These are phyloP conservation scores for Porites australiensis DNA, from an alignment of 64 coral and sea anemone genomes.

Conservation along the genomic window DNA sequence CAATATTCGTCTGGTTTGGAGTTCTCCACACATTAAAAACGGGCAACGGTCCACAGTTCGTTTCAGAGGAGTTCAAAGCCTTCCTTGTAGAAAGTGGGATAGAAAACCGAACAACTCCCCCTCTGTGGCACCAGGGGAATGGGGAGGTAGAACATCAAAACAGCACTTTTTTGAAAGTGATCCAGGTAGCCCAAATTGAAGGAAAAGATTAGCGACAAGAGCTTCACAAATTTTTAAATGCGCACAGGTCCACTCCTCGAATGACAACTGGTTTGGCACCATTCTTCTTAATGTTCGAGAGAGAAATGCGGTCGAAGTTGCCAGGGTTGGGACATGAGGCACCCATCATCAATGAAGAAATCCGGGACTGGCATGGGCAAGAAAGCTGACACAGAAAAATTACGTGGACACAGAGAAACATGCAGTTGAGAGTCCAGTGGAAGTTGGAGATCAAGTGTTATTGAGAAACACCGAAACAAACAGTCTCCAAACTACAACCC, in stretches of 20 bases:
- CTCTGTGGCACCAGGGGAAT: not conserved
- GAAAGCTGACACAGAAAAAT: not conserved
- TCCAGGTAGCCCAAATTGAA: conserved; percentile 26
- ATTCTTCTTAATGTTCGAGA: conserved; percentile 18
- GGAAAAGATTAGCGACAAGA: not conserved
- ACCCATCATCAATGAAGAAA: no score
- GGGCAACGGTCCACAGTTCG: not conserved
- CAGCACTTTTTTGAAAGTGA: not conserved
- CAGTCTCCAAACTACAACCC: not conserved
- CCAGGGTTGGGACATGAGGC: not conserved
- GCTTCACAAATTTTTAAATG: not conserved
- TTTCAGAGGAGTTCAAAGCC: not conserved
- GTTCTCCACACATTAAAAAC: not conserved
- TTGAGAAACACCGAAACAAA: conserved; percentile 13
- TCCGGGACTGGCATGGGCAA: not conserved
- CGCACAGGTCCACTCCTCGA: not conserved
- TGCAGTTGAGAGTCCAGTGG: no score
- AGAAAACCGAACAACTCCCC: not conserved
- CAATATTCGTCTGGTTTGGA: no score
- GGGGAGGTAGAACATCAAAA: not conserved
- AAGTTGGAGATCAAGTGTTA: not conserved
- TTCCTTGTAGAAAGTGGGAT: not conserved
- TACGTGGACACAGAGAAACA: no score
- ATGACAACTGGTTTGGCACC: conserved; percentile 13
- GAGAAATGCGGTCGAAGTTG: conserved; percentile 2